Evolutionary conservation across 2,797 vertebrate species (phyloP).

Genomic region (Sebastolobus altivelis): DNA sequence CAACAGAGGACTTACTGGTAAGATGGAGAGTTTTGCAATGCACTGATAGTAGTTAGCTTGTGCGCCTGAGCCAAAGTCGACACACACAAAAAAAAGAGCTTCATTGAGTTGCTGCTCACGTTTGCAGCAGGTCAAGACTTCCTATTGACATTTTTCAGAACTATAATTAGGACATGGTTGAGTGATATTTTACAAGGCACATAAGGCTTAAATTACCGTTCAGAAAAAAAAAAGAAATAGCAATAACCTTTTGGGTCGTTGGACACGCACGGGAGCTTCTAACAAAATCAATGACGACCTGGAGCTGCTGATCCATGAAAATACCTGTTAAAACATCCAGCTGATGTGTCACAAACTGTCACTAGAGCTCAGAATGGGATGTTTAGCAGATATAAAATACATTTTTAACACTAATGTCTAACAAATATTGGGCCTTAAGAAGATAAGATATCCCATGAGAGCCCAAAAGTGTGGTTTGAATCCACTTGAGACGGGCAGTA

Average conservation of each 20-base stretch:
- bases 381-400: background rate
- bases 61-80: background rate
- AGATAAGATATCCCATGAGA: background rate
- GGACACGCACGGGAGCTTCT: slow-evolving; percentile 27
- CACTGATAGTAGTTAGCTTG: background rate
- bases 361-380: background rate
- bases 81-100: background rate
- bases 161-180: background rate
- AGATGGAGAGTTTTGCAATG: background rate
- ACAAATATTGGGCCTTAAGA: background rate
- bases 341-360: slow-evolving; percentile 6
- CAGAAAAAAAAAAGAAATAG: background rate
- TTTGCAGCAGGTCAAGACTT: slow-evolving; percentile 13
- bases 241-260: slow-evolving; percentile 27
- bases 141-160: slow-evolving; percentile 26
- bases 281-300: slow-evolving; percentile 66
- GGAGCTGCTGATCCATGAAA: slow-evolving; percentile 58
- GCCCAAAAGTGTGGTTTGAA: slow-evolving; percentile 1
- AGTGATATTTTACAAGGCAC: slow-evolving; percentile 21
- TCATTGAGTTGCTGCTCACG: background rate
- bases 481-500: slow-evolving; percentile 4
- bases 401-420: background rate
- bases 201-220: slow-evolving; percentile 35
- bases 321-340: slow-evolving; percentile 38
- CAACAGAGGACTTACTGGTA: background rate